Evolutionary conservation across 2,113 vertebrate genomes (phyloP), one percentile per base, ranked within the genome.

Genomic region (Rhinolophus sinicus): DNA sequence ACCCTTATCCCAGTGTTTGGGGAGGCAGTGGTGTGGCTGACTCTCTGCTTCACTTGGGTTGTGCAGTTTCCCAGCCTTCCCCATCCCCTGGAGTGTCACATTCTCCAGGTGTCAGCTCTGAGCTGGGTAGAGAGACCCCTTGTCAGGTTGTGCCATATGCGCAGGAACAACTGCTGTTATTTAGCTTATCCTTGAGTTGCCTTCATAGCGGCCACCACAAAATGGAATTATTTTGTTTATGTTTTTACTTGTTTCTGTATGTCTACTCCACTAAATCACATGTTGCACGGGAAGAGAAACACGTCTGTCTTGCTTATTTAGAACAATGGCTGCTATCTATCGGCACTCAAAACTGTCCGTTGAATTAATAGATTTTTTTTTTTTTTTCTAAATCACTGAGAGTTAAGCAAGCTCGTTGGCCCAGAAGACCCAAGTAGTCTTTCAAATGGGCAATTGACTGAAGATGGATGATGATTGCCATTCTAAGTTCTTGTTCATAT

Each of bases 1-100:
- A 5, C 30, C 1, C 4, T 50, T 8, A 3, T 6, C 26, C 1
- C 8, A 47, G 54, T 0, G 54, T 35, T 40, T 15, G 35, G 12
- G 16, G 64, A 83, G 64, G 1, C 15, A 11, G 9, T 16, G 26
- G 22, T 19, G 26, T 21, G 67, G 21, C 6, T 33, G 33, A 16
- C 5, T 9, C 8, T 90, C 18, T 80, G 67, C 9, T 22, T 11
- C 33, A 4, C 19, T n/a, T 10, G 38, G 24, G 19, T 5, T 28
- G 1, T 13, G 4, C 1, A 28, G 4, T 1, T 44, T 26, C 26
- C 28, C 11, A 21, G 18, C 14, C 15, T 64, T 26, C 67, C 24
- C 16, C 6, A 78, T 35, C 10, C 10, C n/a, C 6, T 44, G 4
- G 11, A 26, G 4, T 8, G 28, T 8, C 4, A 8, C 0, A 40